phyloP scores from a whole-genome alignment of 2,888 invertebrate species.

The Scaptomyza cyrtandrae region DNA sequence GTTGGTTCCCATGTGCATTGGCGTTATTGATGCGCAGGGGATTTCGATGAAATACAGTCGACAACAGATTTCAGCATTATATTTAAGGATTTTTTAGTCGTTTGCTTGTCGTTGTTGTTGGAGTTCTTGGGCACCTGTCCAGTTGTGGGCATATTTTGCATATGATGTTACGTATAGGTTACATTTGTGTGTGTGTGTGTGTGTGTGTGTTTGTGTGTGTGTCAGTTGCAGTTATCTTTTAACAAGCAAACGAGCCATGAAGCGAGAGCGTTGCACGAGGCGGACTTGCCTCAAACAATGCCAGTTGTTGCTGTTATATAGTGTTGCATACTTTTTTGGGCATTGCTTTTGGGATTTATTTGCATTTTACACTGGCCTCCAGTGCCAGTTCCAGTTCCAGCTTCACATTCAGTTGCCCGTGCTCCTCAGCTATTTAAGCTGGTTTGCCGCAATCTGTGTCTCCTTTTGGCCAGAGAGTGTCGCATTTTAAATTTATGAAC shows the following conservation, averaged over 20 bases:
- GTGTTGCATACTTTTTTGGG: slow-evolving; percentile 63
- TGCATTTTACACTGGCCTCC: slow-evolving; percentile 64
- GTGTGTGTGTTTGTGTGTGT: slow-evolving; percentile 15
- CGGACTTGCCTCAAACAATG: slow-evolving; percentile 52
- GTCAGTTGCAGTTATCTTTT: slow-evolving; percentile 63
- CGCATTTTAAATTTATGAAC: slow-evolving; percentile 72
- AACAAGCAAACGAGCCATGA: slow-evolving; percentile 67
- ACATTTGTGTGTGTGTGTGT: slow-evolving; percentile 5
- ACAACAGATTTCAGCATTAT: slow-evolving; percentile 26
- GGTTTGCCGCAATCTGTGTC: slow-evolving; percentile 75
- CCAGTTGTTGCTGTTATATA: slow-evolving; percentile 57
- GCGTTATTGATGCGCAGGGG: slow-evolving; percentile 5
- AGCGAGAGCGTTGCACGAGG: slow-evolving; percentile 40
- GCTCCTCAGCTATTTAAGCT: slow-evolving; percentile 58
- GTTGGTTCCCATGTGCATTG: background rate
- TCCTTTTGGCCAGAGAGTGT: slow-evolving; percentile 53
- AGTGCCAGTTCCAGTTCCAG: slow-evolving; percentile 11
- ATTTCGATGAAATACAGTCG: slow-evolving; percentile 17
- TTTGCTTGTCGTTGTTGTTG: background rate
- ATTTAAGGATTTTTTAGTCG: slow-evolving; percentile 14
- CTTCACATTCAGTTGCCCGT: background rate
- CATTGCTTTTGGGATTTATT: slow-evolving; percentile 72
- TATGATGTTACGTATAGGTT: slow-evolving; percentile 23
- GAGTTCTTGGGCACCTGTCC: slow-evolving; percentile 31
- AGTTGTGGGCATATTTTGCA: slow-evolving; percentile 64